Evolutionary conservation across 2,888 invertebrate species (phyloP), one percentile per base, ranked within the genome.

Genomic region (Diaphora mendica): DNA sequence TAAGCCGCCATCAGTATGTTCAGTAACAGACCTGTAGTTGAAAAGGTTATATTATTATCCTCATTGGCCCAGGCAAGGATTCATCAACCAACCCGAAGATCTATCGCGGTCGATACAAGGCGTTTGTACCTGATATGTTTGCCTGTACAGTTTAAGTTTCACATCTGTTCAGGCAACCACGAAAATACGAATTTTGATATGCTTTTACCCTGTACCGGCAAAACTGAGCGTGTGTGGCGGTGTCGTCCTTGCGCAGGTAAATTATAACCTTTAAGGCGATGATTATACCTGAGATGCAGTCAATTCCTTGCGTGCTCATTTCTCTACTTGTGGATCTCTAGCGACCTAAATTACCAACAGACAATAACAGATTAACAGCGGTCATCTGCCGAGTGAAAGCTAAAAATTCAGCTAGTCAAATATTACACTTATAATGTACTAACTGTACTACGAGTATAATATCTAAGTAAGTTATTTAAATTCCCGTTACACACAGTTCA

Each of bases 401-500:
- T 15, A 15, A 26, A 42, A 68, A 62, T 39, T 17, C 30, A 30
- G 30, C 62, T 62, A 17, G 8, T 62, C 62, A 62, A 30, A 62
- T 62, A 15, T 2, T 62, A 30, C 42, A 39, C n/a, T 66, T n/a
- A 13, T 20, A 48, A 20, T n/a, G 2, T 20, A 44, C 26, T 26
- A 48, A 67, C 67, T 44, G 44, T 67, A 30, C 20, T 67, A n/a
- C n/a, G n/a, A n/a, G n/a, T n/a, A 68, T 23, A 33, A 68, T 51
- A 68, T 35, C 35, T 48, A 15, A 62, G 62, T 48, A 15, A 62
- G 62, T 30, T 48, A 64, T 62, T 64, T 15, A 42, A 39, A 64
- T 15, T 64, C 51, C 71, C 68, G 74, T 74, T 74, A 55, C 23
- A 59, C 55, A 74, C 71, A 17, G 64, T 67, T 51, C 44, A 55